phyloP scores from a whole-genome alignment of 2,113 vertebrate species.

The Leiothrix lutea region DNA sequence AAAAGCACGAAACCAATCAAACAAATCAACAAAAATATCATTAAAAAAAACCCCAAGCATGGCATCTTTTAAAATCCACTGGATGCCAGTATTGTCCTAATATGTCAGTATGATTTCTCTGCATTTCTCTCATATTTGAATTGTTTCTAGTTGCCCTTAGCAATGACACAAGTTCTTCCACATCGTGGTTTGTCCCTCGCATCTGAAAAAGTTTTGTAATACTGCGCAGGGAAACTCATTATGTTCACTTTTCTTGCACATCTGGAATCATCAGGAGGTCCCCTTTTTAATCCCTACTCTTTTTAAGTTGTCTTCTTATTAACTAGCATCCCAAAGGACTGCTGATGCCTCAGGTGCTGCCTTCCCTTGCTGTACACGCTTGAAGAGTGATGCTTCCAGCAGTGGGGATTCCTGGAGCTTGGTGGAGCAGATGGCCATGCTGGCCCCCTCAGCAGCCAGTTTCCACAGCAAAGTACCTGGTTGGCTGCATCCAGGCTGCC shows the following conservation, averaged over 20 bases:
- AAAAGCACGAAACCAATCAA: background rate
- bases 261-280: background rate
- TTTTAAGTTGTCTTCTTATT: background rate
- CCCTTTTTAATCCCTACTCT: background rate
- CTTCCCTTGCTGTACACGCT: background rate
- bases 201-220: background rate
- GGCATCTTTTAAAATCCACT: background rate
- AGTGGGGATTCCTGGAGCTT: background rate
- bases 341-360: background rate
- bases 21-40: background rate
- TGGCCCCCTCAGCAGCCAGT: background rate
- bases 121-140: background rate
- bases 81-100: background rate
- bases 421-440: background rate
- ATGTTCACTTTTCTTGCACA: background rate
- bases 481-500: background rate
- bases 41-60: background rate
- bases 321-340: background rate
- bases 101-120: background rate
- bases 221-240: background rate
- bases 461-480: background rate
- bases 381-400: background rate
- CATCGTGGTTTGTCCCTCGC: background rate
- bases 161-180: background rate
- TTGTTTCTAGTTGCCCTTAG: background rate